These are phyloP conservation scores for Volucella bombylans DNA, from an alignment of 2,888 invertebrate species.

Conservation along the genomic window DNA sequence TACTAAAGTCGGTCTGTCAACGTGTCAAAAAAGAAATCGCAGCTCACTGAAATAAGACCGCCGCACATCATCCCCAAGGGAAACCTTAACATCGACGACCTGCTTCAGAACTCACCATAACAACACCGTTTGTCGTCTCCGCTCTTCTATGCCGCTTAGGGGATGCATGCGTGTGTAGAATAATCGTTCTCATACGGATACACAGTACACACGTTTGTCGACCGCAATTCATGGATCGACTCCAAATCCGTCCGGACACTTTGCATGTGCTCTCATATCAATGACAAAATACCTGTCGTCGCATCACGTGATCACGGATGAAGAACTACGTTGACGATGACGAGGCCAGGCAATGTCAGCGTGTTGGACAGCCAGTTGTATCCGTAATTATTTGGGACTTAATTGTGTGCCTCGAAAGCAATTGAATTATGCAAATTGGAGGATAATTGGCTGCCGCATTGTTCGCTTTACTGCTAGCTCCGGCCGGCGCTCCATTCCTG, in stretches of 20 bases:
- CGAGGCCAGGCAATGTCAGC: constrained; percentile 59
- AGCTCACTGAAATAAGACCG: constrained; percentile 30
- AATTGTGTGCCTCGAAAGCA: constrained; percentile 71
- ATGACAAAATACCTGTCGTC: constrained; percentile 74
- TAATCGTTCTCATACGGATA: neutral
- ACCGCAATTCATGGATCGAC: constrained; percentile 66
- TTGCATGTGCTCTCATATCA: constrained; percentile 70
- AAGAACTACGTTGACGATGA: constrained; percentile 64
- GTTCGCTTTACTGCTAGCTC: too few species aligned
- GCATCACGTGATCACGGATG: constrained; percentile 74
- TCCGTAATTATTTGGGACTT: constrained; percentile 71
- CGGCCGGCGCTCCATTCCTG: constrained; percentile 15
- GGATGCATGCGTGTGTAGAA: constrained; percentile 57
- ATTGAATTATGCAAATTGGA: constrained; percentile 74
- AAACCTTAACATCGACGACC: constrained; percentile 2
- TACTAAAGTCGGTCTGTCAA: constrained; percentile 64
- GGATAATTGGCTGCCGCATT: constrained; percentile 56
- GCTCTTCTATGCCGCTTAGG: constrained; percentile 2
- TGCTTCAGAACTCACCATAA: constrained; percentile 2
- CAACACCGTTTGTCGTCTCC: neutral
- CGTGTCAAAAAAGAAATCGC: constrained; percentile 61
- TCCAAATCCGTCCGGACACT: constrained; percentile 63
- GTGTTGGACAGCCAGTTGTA: constrained; percentile 46
- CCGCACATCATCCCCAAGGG: constrained; percentile 1
- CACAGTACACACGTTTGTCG: neutral